Conservation (phyloP, 1,140 invertebrate species). For the Glossosoma conforme region DNA sequence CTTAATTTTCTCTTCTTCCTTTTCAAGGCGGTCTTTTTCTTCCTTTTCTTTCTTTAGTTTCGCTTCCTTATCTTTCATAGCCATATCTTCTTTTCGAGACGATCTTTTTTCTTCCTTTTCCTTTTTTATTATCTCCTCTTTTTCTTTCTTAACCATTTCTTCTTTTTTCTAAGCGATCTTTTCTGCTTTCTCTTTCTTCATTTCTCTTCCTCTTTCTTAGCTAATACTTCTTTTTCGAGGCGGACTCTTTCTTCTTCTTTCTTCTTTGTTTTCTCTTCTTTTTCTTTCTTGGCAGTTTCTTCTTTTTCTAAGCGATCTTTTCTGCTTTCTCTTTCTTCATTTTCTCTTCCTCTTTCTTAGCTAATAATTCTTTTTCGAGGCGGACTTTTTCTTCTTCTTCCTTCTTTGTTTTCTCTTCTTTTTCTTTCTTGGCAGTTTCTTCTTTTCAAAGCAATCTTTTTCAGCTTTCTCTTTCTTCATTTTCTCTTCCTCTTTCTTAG, state of each 20-base stretch:
- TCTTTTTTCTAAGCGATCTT: conserved; percentile 26
- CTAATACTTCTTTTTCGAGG: conserved; percentile 31
- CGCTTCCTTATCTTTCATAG: conserved; percentile 16
- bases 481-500: conserved; percentile 26
- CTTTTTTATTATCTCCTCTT: conserved; percentile 17
- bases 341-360: neutral
- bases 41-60: conserved; percentile 26
- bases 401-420: conserved; percentile 1
- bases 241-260: conserved; percentile 33
- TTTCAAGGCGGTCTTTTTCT: conserved; percentile 24
- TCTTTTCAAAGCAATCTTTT: no score
- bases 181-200: conserved; percentile 17
- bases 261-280: conserved; percentile 22
- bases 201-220: conserved; percentile 31
- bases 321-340: neutral
- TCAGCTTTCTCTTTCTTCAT: conserved; percentile 21
- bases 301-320: conserved; percentile 1
- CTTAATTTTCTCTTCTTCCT: conserved; percentile 29
- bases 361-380: no score
- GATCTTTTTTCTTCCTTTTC: conserved; percentile 23
- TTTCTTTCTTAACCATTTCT: conserved; percentile 16
- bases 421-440: conserved; percentile 3
- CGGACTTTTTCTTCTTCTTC: conserved; percentile 6
- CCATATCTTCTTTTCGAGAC: neutral
- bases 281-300: conserved; percentile 18